A percentile compares a stretch with the other conserved stretches of the same genome.
These are phyloP conservation scores for Lytechinus pictus DNA, from an alignment of 35 echinoderm and acorn worm genomes.

Conservation along the genomic window DNA sequence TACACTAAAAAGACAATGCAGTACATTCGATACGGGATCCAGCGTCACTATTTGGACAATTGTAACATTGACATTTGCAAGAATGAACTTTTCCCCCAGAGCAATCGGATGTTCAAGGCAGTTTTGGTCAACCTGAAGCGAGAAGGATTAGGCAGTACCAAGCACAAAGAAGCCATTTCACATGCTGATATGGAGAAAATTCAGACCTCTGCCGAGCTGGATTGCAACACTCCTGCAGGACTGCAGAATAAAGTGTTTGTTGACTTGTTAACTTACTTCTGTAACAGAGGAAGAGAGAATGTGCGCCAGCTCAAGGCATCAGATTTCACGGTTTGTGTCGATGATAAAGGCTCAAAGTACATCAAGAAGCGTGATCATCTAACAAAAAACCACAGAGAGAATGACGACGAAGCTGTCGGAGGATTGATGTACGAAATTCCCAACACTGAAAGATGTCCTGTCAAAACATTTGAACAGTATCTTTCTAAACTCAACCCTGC, in stretches of 20 bases:
- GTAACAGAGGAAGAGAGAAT: conserved; percentile 50
- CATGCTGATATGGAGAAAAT: conserved; percentile 51
- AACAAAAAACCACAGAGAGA: conserved; percentile 60
- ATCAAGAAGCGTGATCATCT: conserved; percentile 54
- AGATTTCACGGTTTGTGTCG: no score
- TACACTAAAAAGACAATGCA: not conserved
- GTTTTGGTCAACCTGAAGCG: conserved; percentile 25
- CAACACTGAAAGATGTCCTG: conserved; percentile 44
- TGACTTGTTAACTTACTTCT: conserved; percentile 24
- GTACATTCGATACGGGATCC: no score
- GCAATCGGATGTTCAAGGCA: not conserved
- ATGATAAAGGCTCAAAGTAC: no score
- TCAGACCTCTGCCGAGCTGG: conserved; percentile 13
- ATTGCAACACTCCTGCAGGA: conserved; percentile 13
- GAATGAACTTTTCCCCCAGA: not conserved
- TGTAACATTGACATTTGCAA: not conserved
- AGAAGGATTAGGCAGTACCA: not conserved
- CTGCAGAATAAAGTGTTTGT: conserved; percentile 64
- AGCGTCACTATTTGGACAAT: not conserved
- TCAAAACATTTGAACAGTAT: conserved; percentile 27
- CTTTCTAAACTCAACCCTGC: conserved; percentile 52
- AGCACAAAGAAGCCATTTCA: conserved; percentile 33
- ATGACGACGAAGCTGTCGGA: conserved; percentile 29
- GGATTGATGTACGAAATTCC: conserved; percentile 51
- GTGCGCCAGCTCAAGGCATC: conserved; percentile 17